Base-by-base conservation (phyloP, 2,888 invertebrate genomes). In the Lysandra bellargus region DNA sequence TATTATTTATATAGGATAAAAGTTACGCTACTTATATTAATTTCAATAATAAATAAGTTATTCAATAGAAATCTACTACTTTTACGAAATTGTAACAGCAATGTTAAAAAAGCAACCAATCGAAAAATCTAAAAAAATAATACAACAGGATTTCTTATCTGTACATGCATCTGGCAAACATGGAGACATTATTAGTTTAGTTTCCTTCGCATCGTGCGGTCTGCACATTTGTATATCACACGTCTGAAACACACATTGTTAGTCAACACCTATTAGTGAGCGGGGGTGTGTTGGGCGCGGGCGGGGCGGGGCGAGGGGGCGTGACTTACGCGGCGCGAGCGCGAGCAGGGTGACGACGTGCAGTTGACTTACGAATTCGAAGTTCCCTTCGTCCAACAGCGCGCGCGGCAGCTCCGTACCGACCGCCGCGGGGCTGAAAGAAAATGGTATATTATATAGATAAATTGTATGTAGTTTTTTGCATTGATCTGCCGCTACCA, bases 341-440 rank as follows among this genome's bases (percentile, higher is more conserved):
- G 90, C 87, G 84, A 92, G 88, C 80, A 93, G 88, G 82, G 88
- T 85, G 87, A 93, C 92, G 85, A 94, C 91, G 92, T 93, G 93
- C 83, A 94, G 92, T 89, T 93, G 92, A 94, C 94, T 94, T 93
- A 94, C 94, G 88, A 94, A 94, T 90, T 94, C 93, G 84, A 94
- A 92, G 90, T 93, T 94, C 79, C 93, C 94, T 78, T 92, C 93
- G 84, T 92, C 93, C 78, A 91, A 89, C 82, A 90, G 86, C 23
- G 92, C 90, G 74, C 91, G 88, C 80, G 87, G 85, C 44, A 86
- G 85, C 0, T 84, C 85, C 78, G 83, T 80, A 40, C 81, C 79
- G 53, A 78, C 81, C 78, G 80, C 82, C 40, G 75, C 82, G 76
- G 80, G 83, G 78, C 80, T 80, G 79, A 4, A 53, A 80, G 49